Base-by-base conservation (phyloP, 2,113 vertebrate species). In the Gallinago media region DNA sequence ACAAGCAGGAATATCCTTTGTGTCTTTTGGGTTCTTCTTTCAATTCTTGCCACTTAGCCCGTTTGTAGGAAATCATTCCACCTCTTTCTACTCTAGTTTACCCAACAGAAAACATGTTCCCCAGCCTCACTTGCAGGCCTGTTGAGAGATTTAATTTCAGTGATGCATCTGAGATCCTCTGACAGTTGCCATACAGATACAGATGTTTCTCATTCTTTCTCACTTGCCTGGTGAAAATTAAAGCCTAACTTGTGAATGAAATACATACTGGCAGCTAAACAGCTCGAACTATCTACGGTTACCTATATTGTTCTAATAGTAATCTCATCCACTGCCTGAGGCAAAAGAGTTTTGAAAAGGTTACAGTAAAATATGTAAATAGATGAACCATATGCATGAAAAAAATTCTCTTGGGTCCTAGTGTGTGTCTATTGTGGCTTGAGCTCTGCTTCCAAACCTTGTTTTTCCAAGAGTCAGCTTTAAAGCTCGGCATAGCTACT, bases 361-460 rank as follows among this genome's bases (percentile, higher is more conserved):
- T 86, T 96, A 67, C 56, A n/a, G 75, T 89, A 80, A 97, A 96
- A 95, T 96, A 95, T 93, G 88, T 87, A 96, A 96, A 96, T 91
- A 96, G 95, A 96, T 94, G 92, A 96, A 94, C 87, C 74, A 94
- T 92, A 91, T 81, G 79, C 54, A 83, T 38, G 68, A 88, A 90
- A 80, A 95, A 80, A 46, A 92, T 31, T 82, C 80, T 77, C 83
- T 62, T 0, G 8, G 29, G 79, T 91, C 88, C 56, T 85, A 42
- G n/a, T 27, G 22, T 63, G 59, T 68, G 89, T 84, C 61, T 85
- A 5, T 61, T 91, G 68, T 88, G 82, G 93, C 92, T 86, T 96
- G 74, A 74, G 70, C 58, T 88, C 52, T 46, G 63, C 44, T 93
- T 94, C 79, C 73, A 89, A 95, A 67, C 59, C 65, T 68, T 91